These are phyloP conservation scores for Phoebastria nigripes DNA, from an alignment of 2,797 vertebrate genomes.

Conservation along the genomic window DNA sequence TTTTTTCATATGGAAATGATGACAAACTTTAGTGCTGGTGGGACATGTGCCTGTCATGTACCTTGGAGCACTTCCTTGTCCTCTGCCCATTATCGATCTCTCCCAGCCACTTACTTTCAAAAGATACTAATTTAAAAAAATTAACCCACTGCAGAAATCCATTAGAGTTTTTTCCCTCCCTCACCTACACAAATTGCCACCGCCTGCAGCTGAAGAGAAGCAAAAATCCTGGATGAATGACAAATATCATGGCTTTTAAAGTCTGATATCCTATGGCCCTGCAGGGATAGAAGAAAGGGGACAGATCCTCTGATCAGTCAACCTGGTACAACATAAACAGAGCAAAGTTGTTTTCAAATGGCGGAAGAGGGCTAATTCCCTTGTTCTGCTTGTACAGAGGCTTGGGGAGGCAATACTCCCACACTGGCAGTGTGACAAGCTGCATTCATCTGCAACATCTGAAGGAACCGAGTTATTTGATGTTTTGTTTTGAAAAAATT, in stretches of 20 bases:
- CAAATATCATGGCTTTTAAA: neutral
- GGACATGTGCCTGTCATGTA: neutral
- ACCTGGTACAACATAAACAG: neutral
- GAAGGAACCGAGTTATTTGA: neutral
- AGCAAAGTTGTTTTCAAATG: neutral
- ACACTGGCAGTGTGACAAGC: neutral
- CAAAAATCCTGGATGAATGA: neutral
- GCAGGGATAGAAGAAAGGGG: neutral
- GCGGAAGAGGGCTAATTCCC: neutral
- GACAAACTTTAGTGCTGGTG: neutral
- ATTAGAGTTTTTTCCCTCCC: neutral
- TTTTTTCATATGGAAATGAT: neutral
- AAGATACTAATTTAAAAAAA: neutral
- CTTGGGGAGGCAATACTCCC: neutral
- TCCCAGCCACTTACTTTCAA: neutral
- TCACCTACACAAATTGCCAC: neutral
- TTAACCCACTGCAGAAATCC: neutral
- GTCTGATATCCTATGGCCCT: neutral
- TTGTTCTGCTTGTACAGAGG: neutral
- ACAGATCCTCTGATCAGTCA: neutral
- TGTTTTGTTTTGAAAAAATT: slow-evolving; percentile 24
- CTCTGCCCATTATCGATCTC: neutral
- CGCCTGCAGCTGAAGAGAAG: neutral
- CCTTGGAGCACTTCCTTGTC: neutral
- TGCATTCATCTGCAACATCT: slow-evolving; percentile 25